phyloP scores from a whole-genome alignment of 2,888 invertebrate genomes.

The Cryptus viduatorius region DNA sequence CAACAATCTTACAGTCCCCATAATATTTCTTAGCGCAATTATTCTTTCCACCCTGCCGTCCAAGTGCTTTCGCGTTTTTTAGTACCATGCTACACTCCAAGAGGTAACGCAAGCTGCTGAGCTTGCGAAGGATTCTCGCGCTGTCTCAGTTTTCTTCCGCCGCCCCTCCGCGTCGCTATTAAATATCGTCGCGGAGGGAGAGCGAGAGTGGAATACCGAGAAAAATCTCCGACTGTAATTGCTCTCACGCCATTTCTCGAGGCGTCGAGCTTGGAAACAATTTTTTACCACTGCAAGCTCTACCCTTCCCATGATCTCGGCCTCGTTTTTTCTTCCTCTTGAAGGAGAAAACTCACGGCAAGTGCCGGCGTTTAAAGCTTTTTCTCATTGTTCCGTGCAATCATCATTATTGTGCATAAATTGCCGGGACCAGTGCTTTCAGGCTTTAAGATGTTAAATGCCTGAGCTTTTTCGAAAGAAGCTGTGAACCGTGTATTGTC shows the following conservation, averaged over 20 bases:
- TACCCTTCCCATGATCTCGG: background rate
- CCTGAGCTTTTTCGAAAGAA: background rate
- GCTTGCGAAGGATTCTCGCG: conserved; percentile 4
- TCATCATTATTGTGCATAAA: conserved; percentile 40
- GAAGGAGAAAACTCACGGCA: background rate
- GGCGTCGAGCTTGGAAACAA: conserved; percentile 39
- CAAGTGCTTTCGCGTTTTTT: conserved; percentile 1
- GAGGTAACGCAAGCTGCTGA: conserved; percentile 6
- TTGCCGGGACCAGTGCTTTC: conserved; percentile 18
- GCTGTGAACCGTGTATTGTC: background rate
- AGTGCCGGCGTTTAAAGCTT: conserved; percentile 24
- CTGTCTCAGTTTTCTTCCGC: background rate
- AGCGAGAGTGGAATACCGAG: conserved; percentile 29
- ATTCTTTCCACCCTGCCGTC: background rate
- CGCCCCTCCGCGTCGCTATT: background rate
- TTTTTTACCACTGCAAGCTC: conserved; percentile 31
- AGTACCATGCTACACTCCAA: background rate
- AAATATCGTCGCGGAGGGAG: conserved; percentile 2
- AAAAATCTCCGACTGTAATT: conserved; percentile 58
- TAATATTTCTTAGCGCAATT: conserved; percentile 13
- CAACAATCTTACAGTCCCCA: background rate
- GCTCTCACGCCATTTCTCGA: conserved; percentile 48
- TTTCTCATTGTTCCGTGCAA: conserved; percentile 18
- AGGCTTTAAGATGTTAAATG: background rate
- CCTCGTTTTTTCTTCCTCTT: background rate